Percentiles rank a stretch among this genome's conserved stretches.
phyloP scores from a whole-genome alignment of 2,113 vertebrate species.

The Caranx ignobilis region DNA sequence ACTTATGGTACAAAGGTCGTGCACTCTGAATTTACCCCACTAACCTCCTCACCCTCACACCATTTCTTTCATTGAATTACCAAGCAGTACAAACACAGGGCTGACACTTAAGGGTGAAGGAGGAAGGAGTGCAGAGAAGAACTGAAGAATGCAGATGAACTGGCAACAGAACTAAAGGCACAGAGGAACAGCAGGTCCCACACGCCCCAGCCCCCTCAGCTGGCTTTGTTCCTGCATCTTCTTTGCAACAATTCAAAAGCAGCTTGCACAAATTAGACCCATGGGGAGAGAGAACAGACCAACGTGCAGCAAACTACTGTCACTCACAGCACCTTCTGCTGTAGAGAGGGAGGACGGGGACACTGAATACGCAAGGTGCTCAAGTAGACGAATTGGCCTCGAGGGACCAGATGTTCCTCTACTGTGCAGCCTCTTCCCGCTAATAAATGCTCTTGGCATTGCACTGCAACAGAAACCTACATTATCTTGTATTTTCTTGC shows the following conservation, averaged over 20 bases:
- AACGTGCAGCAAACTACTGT: conserved; percentile 70
- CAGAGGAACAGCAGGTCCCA: conserved; percentile 70
- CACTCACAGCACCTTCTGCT: conserved; percentile 60
- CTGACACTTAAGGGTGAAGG: conserved; percentile 39
- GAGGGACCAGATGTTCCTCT: conserved; percentile 72
- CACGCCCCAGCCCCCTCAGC: conserved; percentile 61
- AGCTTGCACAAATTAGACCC: conserved; percentile 83
- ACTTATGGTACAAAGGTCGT: neutral
- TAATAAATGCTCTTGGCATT: conserved; percentile 55
- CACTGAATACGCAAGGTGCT: conserved; percentile 54
- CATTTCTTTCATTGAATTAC: conserved; percentile 23
- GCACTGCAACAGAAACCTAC: conserved; percentile 15
- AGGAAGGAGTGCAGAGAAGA: conserved; percentile 16
- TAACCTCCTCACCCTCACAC: conserved; percentile 47
- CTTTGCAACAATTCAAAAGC: conserved; percentile 80
- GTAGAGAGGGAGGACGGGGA: conserved; percentile 51
- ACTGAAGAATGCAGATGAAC: conserved; percentile 68
- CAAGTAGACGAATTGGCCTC: conserved; percentile 66
- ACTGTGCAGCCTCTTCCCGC: conserved; percentile 30
- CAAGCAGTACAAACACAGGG: conserved; percentile 25
- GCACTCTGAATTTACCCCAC: conserved; percentile 13
- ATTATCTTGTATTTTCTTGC: neutral
- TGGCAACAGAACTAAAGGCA: conserved; percentile 65
- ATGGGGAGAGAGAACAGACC: conserved; percentile 73
- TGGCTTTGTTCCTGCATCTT: conserved; percentile 77